Evolutionary conservation across 2,888 invertebrate genomes (phyloP).

Genomic region (Micoletzkya japonica): DNA sequence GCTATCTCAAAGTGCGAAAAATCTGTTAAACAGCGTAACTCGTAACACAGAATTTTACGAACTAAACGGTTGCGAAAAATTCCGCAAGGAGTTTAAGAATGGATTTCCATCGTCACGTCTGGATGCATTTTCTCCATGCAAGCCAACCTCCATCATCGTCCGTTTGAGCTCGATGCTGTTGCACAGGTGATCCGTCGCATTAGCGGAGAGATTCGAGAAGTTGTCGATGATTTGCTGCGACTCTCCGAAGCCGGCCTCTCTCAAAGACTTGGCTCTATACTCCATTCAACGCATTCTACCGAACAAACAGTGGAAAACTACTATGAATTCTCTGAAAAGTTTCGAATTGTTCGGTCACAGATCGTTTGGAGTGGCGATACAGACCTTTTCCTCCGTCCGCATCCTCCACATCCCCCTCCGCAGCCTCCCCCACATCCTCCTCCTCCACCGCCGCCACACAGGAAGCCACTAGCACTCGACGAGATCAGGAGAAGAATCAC

Average conservation of each 20-base stretch:
- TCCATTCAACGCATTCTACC: neutral
- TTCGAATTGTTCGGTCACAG: neutral
- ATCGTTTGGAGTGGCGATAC: neutral
- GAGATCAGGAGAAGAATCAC: too few species aligned
- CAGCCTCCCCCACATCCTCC: constrained; percentile 5
- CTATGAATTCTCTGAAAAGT: neutral
- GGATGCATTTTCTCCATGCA: too few species aligned
- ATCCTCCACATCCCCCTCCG: constrained; percentile 19
- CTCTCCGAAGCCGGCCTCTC: constrained; percentile 22
- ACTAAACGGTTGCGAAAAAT: too few species aligned
- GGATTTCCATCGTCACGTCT: too few species aligned
- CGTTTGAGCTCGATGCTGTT: constrained; percentile 21
- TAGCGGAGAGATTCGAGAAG: constrained; percentile 12
- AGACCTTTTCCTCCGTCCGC: constrained; percentile 25
- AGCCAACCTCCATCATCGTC: constrained; percentile 8
- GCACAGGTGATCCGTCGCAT: constrained; percentile 15
- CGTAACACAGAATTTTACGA: too few species aligned
- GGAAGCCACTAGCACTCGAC: too few species aligned
- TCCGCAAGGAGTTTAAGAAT: too few species aligned
- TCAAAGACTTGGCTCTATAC: neutral
- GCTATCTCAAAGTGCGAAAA: too few species aligned
- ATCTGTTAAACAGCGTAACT: too few species aligned
- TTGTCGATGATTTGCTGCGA: neutral
- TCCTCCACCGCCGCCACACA: constrained; percentile 18
- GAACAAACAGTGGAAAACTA: neutral